Evolutionary conservation across 2,888 invertebrate genomes (phyloP).

Genomic region (Drosophila macrospina): DNA sequence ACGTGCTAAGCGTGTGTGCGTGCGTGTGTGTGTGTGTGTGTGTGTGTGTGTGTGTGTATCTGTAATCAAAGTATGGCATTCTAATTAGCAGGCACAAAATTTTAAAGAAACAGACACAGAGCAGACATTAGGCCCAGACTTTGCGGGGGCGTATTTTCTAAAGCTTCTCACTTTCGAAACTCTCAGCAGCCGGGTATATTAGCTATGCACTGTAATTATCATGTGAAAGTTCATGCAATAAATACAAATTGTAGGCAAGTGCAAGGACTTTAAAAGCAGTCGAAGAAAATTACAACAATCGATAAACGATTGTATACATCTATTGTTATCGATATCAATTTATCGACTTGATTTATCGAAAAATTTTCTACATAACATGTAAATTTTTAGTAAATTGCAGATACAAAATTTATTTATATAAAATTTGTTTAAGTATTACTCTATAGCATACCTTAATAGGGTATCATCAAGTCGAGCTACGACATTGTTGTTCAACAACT

Average conservation of each 20-base stretch:
- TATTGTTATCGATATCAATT: too few species aligned
- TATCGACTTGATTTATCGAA: too few species aligned
- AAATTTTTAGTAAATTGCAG: too few species aligned
- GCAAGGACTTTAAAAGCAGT: too few species aligned
- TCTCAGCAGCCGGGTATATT: constrained; percentile 19
- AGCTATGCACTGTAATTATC: neutral
- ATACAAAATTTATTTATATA: too few species aligned
- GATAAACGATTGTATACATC: too few species aligned
- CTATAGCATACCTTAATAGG: too few species aligned
- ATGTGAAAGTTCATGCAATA: neutral
- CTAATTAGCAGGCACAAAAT: constrained; percentile 68
- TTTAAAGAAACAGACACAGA: constrained; percentile 27
- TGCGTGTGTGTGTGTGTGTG: constrained; percentile 5
- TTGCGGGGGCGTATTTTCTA: constrained; percentile 25
- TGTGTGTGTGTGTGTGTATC: constrained; percentile 17
- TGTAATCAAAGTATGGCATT: constrained; percentile 62
- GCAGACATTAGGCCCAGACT: neutral
- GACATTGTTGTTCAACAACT: too few species aligned
- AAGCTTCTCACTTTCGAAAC: constrained; percentile 65
- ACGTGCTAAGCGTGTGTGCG: constrained; percentile 1
- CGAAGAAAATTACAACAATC: too few species aligned
- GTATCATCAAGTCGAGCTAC: too few species aligned
- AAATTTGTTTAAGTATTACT: too few species aligned
- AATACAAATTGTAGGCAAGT: neutral
- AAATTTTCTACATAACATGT: too few species aligned